phyloP scores from a whole-genome alignment of 1,140 invertebrate genomes.

The Augochlora pura region DNA sequence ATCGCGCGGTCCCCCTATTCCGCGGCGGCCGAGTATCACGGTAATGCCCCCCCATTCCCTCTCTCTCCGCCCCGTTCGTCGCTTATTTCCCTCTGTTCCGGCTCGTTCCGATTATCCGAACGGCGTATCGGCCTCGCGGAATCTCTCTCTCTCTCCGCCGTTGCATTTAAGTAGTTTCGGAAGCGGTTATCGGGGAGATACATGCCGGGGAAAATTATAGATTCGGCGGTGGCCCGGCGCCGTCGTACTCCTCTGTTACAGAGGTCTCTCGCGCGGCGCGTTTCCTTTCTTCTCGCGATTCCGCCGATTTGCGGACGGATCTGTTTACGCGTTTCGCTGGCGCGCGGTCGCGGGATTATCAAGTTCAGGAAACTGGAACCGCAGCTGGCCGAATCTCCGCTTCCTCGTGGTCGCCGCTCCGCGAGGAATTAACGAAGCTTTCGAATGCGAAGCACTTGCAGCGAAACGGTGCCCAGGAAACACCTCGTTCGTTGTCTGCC shows the following conservation, averaged over 20 bases:
- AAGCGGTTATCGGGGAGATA: slow-evolving; percentile 50
- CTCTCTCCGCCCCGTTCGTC: not conserved
- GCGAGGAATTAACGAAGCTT: slow-evolving; percentile 48
- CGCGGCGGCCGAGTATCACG: not conserved
- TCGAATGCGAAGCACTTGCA: slow-evolving; percentile 46
- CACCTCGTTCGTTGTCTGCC: not conserved
- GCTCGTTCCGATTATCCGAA: slow-evolving; percentile 32
- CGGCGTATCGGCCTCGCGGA: slow-evolving; percentile 36
- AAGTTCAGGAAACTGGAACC: slow-evolving; percentile 21
- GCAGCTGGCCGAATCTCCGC: slow-evolving; percentile 17
- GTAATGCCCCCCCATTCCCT: slow-evolving; percentile 4
- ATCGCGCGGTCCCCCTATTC: not conserved
- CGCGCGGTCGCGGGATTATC: slow-evolving; percentile 39
- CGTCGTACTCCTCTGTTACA: no score
- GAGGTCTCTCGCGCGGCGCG: no score
- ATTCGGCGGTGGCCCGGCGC: slow-evolving; percentile 6
- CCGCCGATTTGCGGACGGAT: not conserved
- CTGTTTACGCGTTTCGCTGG: not conserved
- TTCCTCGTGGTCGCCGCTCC: not conserved
- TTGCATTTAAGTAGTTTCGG: slow-evolving; percentile 51
- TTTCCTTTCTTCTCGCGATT: not conserved
- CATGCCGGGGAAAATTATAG: slow-evolving; percentile 46
- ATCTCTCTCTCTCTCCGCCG: slow-evolving; percentile 43
- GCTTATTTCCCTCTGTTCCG: not conserved
- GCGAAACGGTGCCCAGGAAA: no score